Evolutionary conservation across 2,113 vertebrate genomes (phyloP), one percentile per base, ranked within the genome.

Genomic region (Dasyprocta punctata): DNA sequence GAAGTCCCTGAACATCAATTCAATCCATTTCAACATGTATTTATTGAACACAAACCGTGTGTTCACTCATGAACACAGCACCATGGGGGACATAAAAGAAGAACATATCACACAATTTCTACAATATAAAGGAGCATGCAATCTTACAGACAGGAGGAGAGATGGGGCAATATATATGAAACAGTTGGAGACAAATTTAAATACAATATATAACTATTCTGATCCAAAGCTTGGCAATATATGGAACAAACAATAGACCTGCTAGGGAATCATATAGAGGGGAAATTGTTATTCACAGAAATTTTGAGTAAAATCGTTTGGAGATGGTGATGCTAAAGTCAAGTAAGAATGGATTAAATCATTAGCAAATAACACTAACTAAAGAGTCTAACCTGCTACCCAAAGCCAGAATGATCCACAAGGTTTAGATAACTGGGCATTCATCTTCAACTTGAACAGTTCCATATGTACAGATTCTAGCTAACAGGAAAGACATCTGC

Each of bases 41-140:
- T 95, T 94, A 96, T 38, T 93, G 92, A 80, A 67, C 73, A 67
- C 14, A 60, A 95, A 44, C 89, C 92, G 92, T 52, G 95, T 94
- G 89, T 93, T 96, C 92, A 78, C 86, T 93, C 94, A 61, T 73
- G 73, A 95, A 65, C 61, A 63, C 0, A 28, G 83, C 26, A 83
- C 86, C 82, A 33, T 60, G 67, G 89, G 92, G 86, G 49, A 75
- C 67, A 81, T 92, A 80, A 95, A 85, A 60, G 9, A 60, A 80
- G 14, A 77, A 49, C 63, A 61, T 83, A 52, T 73, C 60, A 77
- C 54, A 86, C 7, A 54, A 81, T 90, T 49, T 78, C 73, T 49
- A 81, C 87, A 69, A 56, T 49, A 75, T 20, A 86, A 80, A 87
- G 17, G 41, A 44, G 10, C 49, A 24, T 9, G 71, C 14, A 38